Evolutionary conservation across 2,113 vertebrate genomes (phyloP), one percentile per base, ranked within the genome.

Genomic region (Lagopus leucura): DNA sequence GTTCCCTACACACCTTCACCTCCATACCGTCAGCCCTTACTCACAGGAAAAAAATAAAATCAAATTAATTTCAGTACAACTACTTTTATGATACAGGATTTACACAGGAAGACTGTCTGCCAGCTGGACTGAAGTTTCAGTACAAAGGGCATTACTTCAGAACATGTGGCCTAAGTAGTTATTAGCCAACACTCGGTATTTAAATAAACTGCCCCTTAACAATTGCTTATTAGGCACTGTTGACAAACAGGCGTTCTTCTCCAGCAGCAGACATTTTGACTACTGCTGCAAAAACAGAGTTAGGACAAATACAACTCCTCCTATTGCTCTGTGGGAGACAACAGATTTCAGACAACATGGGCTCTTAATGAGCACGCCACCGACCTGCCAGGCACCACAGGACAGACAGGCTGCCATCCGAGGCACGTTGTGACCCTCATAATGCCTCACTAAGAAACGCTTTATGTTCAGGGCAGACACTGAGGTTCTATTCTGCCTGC

Each of bases 191-290:
- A 94, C 92, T 92, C 97, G 84, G 95, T 61, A 58, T 95, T 96
- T 92, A 94, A 98, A 93, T 88, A 89, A 96, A 95, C 96, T 54
- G 83, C 42, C 25, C 82, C 72, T 93, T 95, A 93, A 97, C 80
- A 97, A 97, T 10, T 38, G 90, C 92, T 95, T 96, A 94, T 86
- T 97, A 97, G 97, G 96, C 90, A 86, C 74, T 96, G 92, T 95
- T 91, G 88, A 95, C 92, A 96, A 96, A 96, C 96, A 94, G 94
- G 95, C 93, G 93, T 87, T 93, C 95, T 95, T 97, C 92, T 92
- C 91, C 95, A 89, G 79, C 93, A 97, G 97, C 95, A 97, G 97
- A 97, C 96, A 97, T 94, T 88, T 92, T 95, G 94, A 97, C 90
- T 21, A 36, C 82, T 60, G 82, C 90, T 60, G 82, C 90, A 97